These are phyloP conservation scores for Scaptomyza montana DNA, from an alignment of 1,140 invertebrate species.

Conservation along the genomic window DNA sequence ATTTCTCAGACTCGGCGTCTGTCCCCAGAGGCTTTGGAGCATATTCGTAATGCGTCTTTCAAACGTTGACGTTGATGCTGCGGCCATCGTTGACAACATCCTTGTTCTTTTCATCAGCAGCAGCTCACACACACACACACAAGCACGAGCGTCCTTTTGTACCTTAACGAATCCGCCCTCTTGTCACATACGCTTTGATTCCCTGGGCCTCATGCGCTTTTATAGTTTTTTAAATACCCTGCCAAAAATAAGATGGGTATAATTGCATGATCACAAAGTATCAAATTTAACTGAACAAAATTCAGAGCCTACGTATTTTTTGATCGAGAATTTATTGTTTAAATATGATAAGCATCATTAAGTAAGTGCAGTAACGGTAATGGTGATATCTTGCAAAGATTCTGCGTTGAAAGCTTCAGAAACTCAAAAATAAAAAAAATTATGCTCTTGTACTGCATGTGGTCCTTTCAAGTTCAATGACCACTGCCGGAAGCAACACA, in stretches of 20 bases:
- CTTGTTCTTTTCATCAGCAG: constrained; percentile 57
- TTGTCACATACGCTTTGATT: constrained; percentile 45
- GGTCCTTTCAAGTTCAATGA: constrained; percentile 58
- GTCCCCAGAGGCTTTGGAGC: constrained; percentile 60
- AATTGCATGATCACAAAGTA: not conserved
- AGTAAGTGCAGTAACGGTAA: too few species aligned
- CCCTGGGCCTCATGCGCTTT: not conserved
- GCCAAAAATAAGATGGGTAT: not conserved
- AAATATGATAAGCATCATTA: too few species aligned
- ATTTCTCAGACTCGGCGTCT: constrained; percentile 11
- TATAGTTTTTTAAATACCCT: constrained; percentile 4
- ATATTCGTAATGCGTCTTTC: constrained; percentile 73
- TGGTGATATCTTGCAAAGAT: constrained; percentile 21
- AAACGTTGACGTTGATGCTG: constrained; percentile 39
- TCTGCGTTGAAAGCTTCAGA: constrained; percentile 15
- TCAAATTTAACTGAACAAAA: too few species aligned
- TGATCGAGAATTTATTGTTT: too few species aligned
- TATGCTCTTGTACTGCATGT: not conserved
- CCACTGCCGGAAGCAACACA: constrained; percentile 55
- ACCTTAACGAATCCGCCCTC: constrained; percentile 15
- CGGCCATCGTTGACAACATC: constrained; percentile 1
- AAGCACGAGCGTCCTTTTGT: constrained; percentile 16
- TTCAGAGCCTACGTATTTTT: too few species aligned
- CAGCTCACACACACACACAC: not conserved
- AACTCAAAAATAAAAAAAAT: constrained; percentile 4